Conservation (phyloP, 2,888 invertebrate genomes). For the Teleogryllus oceanicus region DNA sequence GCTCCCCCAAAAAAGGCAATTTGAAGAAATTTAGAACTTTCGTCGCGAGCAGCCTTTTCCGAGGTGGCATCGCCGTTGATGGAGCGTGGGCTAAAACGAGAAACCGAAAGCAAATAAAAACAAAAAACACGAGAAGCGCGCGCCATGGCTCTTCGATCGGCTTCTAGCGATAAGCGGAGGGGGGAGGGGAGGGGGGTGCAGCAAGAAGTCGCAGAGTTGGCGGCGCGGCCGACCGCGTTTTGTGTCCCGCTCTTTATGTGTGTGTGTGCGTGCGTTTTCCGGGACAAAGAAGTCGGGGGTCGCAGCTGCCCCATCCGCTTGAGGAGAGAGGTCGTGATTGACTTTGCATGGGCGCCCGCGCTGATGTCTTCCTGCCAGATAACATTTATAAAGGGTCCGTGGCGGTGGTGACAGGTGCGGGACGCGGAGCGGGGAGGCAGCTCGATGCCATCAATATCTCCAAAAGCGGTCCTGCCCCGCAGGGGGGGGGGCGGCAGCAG, state of each 20-base stretch:
- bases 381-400: not conserved
- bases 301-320: not conserved
- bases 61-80: too few relatives aligned
- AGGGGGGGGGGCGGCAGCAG: not conserved
- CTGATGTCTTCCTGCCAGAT: slow-evolving; percentile 1
- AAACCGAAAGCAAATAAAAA: too few relatives aligned
- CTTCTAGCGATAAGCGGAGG: not conserved
- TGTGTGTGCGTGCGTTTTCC: not conserved
- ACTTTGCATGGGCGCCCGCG: not conserved
- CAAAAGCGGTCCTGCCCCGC: not conserved
- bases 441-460: slow-evolving; percentile 19
- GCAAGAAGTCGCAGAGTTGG: too few relatives aligned
- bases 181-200: not conserved
- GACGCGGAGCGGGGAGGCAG: not conserved
- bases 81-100: too few relatives aligned
- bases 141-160: not conserved
- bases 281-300: not conserved
- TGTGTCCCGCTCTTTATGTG: not conserved
- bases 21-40: too few relatives aligned
- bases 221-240: not conserved
- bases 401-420: not conserved
- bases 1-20: too few relatives aligned
- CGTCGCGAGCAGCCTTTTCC: too few relatives aligned
- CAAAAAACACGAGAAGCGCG: too few relatives aligned
- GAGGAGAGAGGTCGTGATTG: not conserved